Percentiles rank a stretch among this genome's conserved stretches.
phyloP scores from a whole-genome alignment of 2,797 vertebrate species.

The Netta rufina region DNA sequence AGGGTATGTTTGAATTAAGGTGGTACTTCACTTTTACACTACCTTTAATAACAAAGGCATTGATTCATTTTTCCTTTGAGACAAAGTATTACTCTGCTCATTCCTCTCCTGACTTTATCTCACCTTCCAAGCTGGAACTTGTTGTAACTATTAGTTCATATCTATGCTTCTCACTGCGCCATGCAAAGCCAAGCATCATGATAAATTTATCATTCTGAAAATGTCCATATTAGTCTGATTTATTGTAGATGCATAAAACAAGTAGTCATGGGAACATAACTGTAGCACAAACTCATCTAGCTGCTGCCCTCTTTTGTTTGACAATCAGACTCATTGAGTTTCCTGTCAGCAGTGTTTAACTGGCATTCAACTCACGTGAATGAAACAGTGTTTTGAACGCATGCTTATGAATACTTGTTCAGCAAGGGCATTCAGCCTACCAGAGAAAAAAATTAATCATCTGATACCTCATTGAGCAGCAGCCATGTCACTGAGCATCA shows the following conservation, averaged over 20 bases:
- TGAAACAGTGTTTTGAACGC: neutral
- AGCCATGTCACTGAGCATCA: neutral
- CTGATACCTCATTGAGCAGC: neutral
- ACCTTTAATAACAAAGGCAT: neutral
- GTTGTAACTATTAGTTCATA: neutral
- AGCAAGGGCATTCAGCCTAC: neutral
- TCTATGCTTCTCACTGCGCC: neutral
- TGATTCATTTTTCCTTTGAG: neutral
- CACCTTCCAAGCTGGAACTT: neutral
- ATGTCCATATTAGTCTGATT: neutral
- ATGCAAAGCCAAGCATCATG: neutral
- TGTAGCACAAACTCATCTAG: neutral
- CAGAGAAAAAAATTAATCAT: neutral
- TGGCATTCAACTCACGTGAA: neutral
- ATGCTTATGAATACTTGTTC: neutral
- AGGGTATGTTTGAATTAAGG: neutral
- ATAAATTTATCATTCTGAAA: neutral
- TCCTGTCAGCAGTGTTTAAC: neutral
- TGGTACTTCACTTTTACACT: neutral
- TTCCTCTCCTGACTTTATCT: neutral
- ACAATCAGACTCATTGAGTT: neutral
- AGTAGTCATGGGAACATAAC: neutral
- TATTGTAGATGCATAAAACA: neutral
- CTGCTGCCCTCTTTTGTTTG: neutral
- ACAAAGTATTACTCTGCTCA: neutral